phyloP scores from a whole-genome alignment of 2,888 invertebrate species.

The Galerucella pusilla region DNA sequence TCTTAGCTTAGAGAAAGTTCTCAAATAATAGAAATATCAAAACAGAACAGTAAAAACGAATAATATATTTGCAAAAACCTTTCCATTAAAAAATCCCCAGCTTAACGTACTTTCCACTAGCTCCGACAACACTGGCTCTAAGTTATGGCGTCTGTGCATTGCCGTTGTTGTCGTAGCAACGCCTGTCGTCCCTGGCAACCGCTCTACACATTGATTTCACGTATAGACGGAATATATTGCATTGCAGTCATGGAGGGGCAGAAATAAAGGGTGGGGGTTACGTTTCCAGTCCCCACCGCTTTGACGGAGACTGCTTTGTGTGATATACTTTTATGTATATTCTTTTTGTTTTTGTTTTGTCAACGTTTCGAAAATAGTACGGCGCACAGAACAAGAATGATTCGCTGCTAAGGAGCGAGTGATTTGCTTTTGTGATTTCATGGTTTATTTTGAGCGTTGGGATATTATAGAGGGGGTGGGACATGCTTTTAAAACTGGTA shows the following conservation, averaged over 20 bases:
- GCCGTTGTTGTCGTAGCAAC: constrained; percentile 53
- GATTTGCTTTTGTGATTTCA: no score
- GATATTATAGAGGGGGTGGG: no score
- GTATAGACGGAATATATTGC: constrained; percentile 66
- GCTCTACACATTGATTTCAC: constrained; percentile 66
- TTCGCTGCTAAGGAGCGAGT: not conserved
- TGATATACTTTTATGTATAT: constrained; percentile 20
- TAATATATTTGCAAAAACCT: no score
- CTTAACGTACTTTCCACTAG: constrained; percentile 25
- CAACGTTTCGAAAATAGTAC: constrained; percentile 20
- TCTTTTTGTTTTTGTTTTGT: constrained; percentile 26
- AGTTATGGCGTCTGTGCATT: constrained; percentile 54
- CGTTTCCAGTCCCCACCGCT: constrained; percentile 9
- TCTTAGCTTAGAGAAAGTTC: no score
- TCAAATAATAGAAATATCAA: no score
- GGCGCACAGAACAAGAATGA: not conserved
- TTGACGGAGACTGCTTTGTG: constrained; percentile 29
- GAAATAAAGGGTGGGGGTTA: constrained; percentile 9
- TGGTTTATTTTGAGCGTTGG: no score
- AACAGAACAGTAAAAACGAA: no score
- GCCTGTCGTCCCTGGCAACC: constrained; percentile 55
- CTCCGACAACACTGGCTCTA: constrained; percentile 37
- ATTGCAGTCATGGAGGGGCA: constrained; percentile 36
- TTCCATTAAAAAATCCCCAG: constrained; percentile 39
- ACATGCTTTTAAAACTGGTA: no score